A percentile compares a stretch with the other conserved stretches of the same genome.
These are phyloP conservation scores for Luscinia luscinia DNA, from an alignment of 2,797 vertebrate genomes.

Conservation along the genomic window DNA sequence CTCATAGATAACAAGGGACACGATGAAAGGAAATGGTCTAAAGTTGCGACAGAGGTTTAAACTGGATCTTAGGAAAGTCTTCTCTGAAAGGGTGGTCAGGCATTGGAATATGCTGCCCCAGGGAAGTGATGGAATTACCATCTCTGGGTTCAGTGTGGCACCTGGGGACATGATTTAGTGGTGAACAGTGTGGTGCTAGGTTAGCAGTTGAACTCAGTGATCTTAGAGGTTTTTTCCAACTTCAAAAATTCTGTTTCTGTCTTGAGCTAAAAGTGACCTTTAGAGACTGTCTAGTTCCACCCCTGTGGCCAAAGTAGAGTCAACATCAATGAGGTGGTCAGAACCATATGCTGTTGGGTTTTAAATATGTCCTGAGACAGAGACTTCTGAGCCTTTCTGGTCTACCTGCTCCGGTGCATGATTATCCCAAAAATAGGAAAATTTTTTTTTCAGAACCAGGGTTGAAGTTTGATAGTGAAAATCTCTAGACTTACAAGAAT, in stretches of 20 bases:
- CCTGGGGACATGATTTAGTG: neutral
- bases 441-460: neutral
- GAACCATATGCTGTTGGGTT: neutral
- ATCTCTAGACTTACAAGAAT: neutral
- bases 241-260: neutral
- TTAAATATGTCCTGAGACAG: neutral
- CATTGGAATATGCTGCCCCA: neutral
- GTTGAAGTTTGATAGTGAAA: neutral
- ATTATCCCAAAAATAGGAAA: neutral
- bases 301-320: neutral
- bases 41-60: neutral
- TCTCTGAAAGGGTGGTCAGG: neutral
- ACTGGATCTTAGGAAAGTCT: neutral
- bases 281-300: neutral
- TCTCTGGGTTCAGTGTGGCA: neutral
- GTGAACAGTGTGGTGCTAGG: neutral
- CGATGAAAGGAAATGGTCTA: neutral
- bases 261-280: neutral
- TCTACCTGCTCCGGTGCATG: neutral
- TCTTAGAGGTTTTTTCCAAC: neutral
- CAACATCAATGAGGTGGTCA: neutral
- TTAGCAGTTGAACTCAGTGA: neutral
- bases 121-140: neutral
- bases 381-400: neutral
- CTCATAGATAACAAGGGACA: neutral